A percentile compares a stretch with the other conserved stretches of the same genome.
Conservation (phyloP, 2,888 invertebrate species). For the Melangyna quadrimaculata region DNA sequence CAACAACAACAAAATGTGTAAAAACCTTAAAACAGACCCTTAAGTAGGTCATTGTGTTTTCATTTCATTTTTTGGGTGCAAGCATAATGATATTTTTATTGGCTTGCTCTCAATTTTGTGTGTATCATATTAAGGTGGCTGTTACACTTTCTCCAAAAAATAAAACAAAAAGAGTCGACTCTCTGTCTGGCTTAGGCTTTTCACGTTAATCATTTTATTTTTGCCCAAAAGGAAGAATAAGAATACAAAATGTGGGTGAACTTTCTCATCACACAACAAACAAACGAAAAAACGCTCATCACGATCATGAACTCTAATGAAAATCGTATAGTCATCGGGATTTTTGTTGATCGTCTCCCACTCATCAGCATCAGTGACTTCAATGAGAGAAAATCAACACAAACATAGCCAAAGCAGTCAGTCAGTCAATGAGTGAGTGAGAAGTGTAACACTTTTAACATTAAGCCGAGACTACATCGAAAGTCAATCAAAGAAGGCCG, state of each 20-base stretch:
- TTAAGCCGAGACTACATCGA: constrained; percentile 41
- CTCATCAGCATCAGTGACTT: constrained; percentile 50
- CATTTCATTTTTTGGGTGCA: constrained; percentile 59
- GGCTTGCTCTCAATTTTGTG: constrained; percentile 48
- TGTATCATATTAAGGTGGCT: constrained; percentile 54
- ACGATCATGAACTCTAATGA: constrained; percentile 70
- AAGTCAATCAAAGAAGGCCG: constrained; percentile 63
- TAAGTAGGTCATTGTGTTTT: constrained; percentile 79
- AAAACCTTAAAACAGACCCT: constrained; percentile 71
- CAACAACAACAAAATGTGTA: constrained; percentile 42
- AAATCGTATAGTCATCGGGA: constrained; percentile 41
- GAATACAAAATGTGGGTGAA: constrained; percentile 76
- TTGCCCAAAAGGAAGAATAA: constrained; percentile 24
- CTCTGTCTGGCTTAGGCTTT: constrained; percentile 70
- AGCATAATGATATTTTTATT: constrained; percentile 64
- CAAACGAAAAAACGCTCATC: constrained; percentile 51
- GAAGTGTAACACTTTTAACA: constrained; percentile 67
- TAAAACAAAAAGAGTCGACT: constrained; percentile 23
- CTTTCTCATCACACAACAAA: constrained; percentile 74
- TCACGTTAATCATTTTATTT: constrained; percentile 56
- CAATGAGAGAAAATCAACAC: constrained; percentile 56
- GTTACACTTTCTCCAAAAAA: constrained; percentile 74
- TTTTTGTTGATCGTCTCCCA: constrained; percentile 45
- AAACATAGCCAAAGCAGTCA: constrained; percentile 17
- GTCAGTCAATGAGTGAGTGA: constrained; percentile 25